These are phyloP conservation scores for Urocolius indicus DNA, from an alignment of 2,113 vertebrate species.

Conservation along the genomic window DNA sequence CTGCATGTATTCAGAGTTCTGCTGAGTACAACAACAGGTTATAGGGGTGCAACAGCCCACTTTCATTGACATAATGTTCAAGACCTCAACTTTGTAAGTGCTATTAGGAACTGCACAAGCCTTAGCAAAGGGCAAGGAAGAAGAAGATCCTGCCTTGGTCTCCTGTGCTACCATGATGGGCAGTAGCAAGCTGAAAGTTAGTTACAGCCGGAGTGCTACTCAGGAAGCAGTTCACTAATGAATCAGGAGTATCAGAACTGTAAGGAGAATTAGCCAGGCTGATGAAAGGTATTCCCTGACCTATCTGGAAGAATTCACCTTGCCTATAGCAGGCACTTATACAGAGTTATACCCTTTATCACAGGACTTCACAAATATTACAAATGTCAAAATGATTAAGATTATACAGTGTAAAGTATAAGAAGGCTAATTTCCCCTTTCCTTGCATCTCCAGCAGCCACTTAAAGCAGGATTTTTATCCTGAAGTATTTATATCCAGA, in stretches of 20 bases:
- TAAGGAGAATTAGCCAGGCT: background rate
- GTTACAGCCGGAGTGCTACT: background rate
- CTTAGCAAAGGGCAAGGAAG: no score
- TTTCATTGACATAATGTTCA: background rate
- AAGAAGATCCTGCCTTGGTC: background rate
- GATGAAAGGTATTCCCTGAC: background rate
- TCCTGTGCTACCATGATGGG: background rate
- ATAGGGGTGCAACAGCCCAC: background rate
- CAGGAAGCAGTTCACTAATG: background rate
- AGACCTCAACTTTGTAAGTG: background rate
- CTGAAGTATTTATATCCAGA: no score
- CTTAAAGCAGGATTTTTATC: background rate
- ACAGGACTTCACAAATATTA: background rate
- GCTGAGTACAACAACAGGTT: background rate
- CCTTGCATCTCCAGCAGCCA: background rate
- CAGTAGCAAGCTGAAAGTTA: background rate
- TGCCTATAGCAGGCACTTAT: background rate
- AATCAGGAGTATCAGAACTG: background rate
- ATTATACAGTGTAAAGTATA: background rate
- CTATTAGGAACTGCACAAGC: background rate
- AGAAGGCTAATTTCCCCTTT: background rate
- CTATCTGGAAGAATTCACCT: background rate
- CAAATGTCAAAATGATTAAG: background rate
- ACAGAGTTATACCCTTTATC: background rate
- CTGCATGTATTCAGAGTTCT: fast-evolving